These are phyloP conservation scores for Porites divaricata DNA, from an alignment of 92 coral and sea anemone genomes.

Conservation along the genomic window DNA sequence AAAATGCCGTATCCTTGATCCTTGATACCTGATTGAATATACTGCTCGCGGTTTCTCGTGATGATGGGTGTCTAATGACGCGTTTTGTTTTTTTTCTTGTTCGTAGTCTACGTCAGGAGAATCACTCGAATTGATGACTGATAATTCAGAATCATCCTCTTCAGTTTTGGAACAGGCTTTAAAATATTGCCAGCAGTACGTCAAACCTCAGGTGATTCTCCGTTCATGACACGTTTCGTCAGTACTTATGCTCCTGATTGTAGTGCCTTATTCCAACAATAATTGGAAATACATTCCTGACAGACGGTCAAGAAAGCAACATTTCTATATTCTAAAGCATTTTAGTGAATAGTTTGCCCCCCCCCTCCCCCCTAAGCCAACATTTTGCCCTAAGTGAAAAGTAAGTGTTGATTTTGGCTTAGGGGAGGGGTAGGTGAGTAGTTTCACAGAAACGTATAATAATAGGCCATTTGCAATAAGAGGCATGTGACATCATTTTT, in stretches of 20 bases:
- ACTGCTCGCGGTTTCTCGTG: background rate
- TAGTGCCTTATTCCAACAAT: background rate
- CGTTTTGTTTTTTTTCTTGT: background rate
- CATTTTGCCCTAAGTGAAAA: no score
- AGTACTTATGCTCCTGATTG: background rate
- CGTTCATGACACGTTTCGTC: background rate
- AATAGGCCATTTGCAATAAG: no score
- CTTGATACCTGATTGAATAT: no score
- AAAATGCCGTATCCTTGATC: no score
- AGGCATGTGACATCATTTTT: no score
- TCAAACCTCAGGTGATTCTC: slow-evolving; percentile 81
- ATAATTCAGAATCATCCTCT: slow-evolving; percentile 58
- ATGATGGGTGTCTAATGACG: background rate
- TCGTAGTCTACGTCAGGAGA: slow-evolving; percentile 24
- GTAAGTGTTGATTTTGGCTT: no score
- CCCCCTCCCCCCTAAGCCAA: no score
- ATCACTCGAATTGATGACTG: slow-evolving; percentile 33
- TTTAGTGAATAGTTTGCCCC: no score
- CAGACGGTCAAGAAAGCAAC: no score
- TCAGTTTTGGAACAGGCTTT: slow-evolving; percentile 88
- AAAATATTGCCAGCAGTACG: slow-evolving; percentile 84
- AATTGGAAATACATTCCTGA: background rate
- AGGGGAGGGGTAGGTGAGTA: no score
- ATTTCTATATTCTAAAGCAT: no score
- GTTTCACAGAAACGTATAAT: no score